Evolutionary conservation across 1,140 invertebrate genomes (phyloP).

Genomic region (Formica selysi): DNA sequence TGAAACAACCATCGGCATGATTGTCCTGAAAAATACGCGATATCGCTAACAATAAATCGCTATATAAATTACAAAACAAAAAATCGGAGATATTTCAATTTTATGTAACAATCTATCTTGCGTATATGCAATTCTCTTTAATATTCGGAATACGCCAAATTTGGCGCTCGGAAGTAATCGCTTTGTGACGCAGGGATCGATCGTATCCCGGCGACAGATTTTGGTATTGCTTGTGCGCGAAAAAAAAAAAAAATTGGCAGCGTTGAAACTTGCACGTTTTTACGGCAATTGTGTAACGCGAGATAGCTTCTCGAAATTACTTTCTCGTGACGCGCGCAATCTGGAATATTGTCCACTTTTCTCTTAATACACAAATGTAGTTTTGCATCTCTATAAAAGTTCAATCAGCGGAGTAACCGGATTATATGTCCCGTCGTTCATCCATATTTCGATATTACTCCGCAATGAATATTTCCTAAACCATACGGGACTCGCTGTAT

Average conservation of each 20-base stretch:
- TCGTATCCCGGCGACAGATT: slow-evolving; percentile 24
- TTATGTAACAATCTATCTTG: no score
- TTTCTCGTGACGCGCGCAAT: slow-evolving; percentile 39
- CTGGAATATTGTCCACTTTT: slow-evolving; percentile 15
- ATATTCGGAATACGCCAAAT: background rate
- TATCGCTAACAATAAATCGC: background rate
- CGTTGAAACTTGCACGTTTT: background rate
- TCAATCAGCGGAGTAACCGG: slow-evolving; percentile 51
- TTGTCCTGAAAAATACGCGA: background rate
- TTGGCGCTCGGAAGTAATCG: background rate
- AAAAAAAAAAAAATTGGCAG: slow-evolving; percentile 41
- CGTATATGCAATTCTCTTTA: background rate
- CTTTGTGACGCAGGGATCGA: slow-evolving; percentile 17
- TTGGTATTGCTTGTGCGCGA: slow-evolving; percentile 21
- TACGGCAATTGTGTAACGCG: slow-evolving; percentile 11
- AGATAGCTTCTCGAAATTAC: slow-evolving; percentile 46
- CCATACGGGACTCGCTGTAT: background rate
- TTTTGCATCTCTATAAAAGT: slow-evolving; percentile 51
- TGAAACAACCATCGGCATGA: background rate
- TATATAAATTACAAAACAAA: no score
- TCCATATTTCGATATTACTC: slow-evolving; percentile 9
- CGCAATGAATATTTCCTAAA: slow-evolving; percentile 19
- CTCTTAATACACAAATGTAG: slow-evolving; percentile 29
- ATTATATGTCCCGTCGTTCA: slow-evolving; percentile 24
- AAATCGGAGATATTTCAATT: no score